These are phyloP conservation scores for Sigmodon hispidus DNA, from an alignment of 2,113 vertebrate species.

Conservation along the genomic window DNA sequence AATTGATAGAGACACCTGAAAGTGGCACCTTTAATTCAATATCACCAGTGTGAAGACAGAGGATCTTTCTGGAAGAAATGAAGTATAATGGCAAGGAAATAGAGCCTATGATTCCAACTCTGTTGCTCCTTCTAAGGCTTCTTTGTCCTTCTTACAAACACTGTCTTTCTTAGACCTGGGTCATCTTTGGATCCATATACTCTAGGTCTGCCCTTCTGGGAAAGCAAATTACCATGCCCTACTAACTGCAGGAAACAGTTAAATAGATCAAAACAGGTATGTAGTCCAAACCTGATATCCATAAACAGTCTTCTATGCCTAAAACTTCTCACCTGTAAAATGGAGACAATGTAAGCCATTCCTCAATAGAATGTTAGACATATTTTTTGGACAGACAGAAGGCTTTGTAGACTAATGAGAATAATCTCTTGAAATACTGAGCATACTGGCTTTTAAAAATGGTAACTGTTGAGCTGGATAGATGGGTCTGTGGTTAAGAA, in stretches of 20 bases:
- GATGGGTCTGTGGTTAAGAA: neutral
- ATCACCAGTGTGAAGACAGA: neutral
- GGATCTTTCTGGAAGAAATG: neutral
- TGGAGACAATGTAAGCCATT: neutral
- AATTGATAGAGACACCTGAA: neutral
- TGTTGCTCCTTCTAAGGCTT: neutral
- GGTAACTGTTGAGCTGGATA: neutral
- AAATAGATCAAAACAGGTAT: neutral
- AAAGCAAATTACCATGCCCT: conserved; percentile 6
- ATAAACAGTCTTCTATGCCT: neutral
- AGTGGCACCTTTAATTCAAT: neutral
- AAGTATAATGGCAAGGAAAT: neutral
- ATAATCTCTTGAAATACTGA: neutral
- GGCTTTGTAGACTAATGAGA: neutral
- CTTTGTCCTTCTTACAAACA: neutral
- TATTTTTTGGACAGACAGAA: neutral
- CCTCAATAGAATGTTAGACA: neutral
- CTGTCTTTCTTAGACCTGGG: neutral
- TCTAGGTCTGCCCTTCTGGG: neutral
- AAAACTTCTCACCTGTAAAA: neutral
- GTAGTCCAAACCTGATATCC: neutral
- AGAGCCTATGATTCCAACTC: neutral
- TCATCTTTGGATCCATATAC: neutral
- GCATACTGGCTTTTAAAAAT: neutral
- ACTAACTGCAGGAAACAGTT: neutral